A percentile compares a stretch with the other conserved stretches of the same genome.
Evolutionary conservation across 2,113 vertebrate genomes (phyloP).

Genomic region (Hippocampus guttulatus): DNA sequence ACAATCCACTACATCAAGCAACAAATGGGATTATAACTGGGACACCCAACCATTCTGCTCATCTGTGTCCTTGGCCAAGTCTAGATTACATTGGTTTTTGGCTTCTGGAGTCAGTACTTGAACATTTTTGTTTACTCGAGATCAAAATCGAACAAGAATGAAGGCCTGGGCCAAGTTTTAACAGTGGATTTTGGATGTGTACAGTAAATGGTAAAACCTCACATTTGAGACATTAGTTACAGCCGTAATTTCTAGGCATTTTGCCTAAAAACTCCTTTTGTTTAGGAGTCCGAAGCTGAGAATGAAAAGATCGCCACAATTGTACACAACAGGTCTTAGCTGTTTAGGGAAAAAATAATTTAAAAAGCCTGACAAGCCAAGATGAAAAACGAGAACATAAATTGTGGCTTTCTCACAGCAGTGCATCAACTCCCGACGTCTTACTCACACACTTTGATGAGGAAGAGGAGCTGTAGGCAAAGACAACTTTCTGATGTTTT

Average conservation of each 20-base stretch:
- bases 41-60: conserved; percentile 27
- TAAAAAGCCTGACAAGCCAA: conserved; percentile 12
- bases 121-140: not conserved
- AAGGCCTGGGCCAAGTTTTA: too few species aligned
- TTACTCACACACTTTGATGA: conserved; percentile 35
- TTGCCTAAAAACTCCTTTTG: conserved; percentile 35
- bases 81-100: conserved; percentile 34
- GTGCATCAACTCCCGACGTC: conserved; percentile 28
- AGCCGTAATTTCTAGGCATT: conserved; percentile 52
- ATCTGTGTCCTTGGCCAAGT: conserved; percentile 24
- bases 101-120: conserved; percentile 8
- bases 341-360: conserved; percentile 20
- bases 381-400: conserved; percentile 36
- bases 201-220: not conserved
- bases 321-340: not conserved
- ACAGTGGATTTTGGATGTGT: too few species aligned
- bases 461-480: conserved; percentile 1
- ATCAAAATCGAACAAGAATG: too few species aligned
- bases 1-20: conserved; percentile 18
- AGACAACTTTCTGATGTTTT: conserved; percentile 36
- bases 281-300: conserved; percentile 34
- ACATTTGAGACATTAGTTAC: conserved; percentile 24
- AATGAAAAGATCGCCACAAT: conserved; percentile 40
- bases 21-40: conserved; percentile 26
- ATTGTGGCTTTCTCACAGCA: conserved; percentile 12